phyloP scores from a whole-genome alignment of 2,888 invertebrate species.

The Mythimna lalbum region DNA sequence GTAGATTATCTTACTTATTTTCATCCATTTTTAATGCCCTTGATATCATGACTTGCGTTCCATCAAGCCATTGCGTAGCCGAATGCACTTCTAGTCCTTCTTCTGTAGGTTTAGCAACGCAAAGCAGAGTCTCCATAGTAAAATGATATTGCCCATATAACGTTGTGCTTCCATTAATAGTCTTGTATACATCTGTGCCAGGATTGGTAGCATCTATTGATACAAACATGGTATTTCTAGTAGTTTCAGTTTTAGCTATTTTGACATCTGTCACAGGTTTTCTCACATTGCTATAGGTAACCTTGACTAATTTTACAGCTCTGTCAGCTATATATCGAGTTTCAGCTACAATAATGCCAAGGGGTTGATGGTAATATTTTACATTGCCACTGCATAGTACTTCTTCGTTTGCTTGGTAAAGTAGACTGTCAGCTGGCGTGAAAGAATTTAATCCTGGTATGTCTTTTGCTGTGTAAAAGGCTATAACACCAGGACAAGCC shows the following conservation, averaged over 20 bases:
- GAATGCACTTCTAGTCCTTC: slow-evolving; percentile 92
- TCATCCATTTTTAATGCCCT: slow-evolving; percentile 85
- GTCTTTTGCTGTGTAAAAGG: slow-evolving; percentile 91
- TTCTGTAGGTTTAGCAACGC: slow-evolving; percentile 92
- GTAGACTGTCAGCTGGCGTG: slow-evolving; percentile 71
- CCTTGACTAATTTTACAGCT: slow-evolving; percentile 89
- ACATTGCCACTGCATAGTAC: slow-evolving; percentile 76
- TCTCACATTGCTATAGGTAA: slow-evolving; percentile 84
- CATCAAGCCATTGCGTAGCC: slow-evolving; percentile 91
- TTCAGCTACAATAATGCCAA: slow-evolving; percentile 89
- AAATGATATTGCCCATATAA: slow-evolving; percentile 93
- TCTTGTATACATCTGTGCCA: slow-evolving; percentile 51
- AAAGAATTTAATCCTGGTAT: slow-evolving; percentile 92
- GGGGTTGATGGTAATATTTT: slow-evolving; percentile 73
- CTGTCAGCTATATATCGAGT: slow-evolving; percentile 87
- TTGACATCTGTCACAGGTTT: slow-evolving; percentile 54
- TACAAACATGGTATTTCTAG: slow-evolving; percentile 32
- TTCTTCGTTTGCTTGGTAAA: slow-evolving; percentile 68
- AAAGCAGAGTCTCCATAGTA: slow-evolving; percentile 93
- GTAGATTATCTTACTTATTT: slow-evolving; percentile 71
- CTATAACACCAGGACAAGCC: slow-evolving; percentile 91
- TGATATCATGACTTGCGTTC: slow-evolving; percentile 88
- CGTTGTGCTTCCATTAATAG: slow-evolving; percentile 78
- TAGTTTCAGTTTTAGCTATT: slow-evolving; percentile 42
- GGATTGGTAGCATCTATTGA: slow-evolving; percentile 46